Base-by-base conservation (phyloP, 2,888 invertebrate genomes). In the Cyclophora albipunctata region DNA sequence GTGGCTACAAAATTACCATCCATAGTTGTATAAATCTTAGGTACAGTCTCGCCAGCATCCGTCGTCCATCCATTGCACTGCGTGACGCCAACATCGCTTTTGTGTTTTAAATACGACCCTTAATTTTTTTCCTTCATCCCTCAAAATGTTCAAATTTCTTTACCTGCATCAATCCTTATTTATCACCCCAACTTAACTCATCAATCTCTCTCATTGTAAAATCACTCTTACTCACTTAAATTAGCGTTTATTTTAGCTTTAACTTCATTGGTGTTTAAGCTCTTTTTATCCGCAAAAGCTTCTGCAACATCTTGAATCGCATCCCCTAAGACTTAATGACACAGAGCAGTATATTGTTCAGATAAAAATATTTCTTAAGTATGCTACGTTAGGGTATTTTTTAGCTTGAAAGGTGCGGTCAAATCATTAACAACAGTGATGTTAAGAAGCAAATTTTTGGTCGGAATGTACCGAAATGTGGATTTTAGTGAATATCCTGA, bases 131-230 rank as follows among this genome's bases (percentile, higher is more conserved):
- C 71, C 49, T 71, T 73, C 82, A 83, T 83, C 88, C 88, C 85
- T 84, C 75, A 78, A 76, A 84, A 81, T 78, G 85, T 87, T 88
- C 77, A 75, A 84, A 86, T 86, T 86, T 85, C 84, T 84, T 74
- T 88, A 88, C 88, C 88, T 88, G 88, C 82, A 68, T 60, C 54
- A 67, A 69, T 67, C 70, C 71, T 63, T 58, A 54, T 6, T 34
- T 47, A 40, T 4, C 42, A 34, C 37, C 7, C 7, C 37, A 41
- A 55, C 63, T 2, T 64, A 80, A 52, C 53, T 64, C 60, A 47
- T 20, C 33, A 20, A 45, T 5, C 0, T 0, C 3, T 6, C 2
- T 4, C 42, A 53, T 49, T 46, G 37, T 0, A 77, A 62, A 33
- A 51, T 70, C 54, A 62, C 60, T 70, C 58, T 62, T 80, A 73